A percentile compares a stretch with the other conserved stretches of the same genome.
Evolutionary conservation across 92 coral and sea anemone genomes (phyloP).

Genomic region (Umimayanthus chanpuru): DNA sequence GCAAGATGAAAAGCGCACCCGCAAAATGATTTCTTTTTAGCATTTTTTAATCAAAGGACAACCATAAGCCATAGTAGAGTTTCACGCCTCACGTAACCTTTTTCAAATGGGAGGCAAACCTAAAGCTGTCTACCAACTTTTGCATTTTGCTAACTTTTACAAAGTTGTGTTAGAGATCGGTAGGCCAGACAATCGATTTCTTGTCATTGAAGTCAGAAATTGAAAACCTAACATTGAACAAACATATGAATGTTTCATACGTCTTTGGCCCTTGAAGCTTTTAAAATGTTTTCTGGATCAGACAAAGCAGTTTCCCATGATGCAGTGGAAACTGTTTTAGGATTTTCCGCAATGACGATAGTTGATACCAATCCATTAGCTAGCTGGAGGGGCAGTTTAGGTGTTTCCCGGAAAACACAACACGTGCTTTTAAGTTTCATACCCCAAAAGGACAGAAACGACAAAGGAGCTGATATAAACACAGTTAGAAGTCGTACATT

Average conservation of each 20-base stretch:
- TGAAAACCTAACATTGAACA: background rate
- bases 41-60: background rate
- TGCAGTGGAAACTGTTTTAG: background rate
- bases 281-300: background rate
- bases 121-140: background rate
- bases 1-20: slow-evolving; percentile 16
- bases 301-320: slow-evolving; percentile 36
- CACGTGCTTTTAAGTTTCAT: background rate
- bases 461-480: background rate
- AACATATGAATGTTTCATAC: background rate
- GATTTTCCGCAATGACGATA: slow-evolving; percentile 38
- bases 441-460: background rate
- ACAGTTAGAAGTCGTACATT: background rate
- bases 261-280: background rate
- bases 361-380: background rate
- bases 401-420: background rate
- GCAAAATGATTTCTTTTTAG: background rate
- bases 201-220: background rate
- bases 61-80: background rate
- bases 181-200: background rate
- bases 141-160: background rate
- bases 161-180: background rate
- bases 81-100: background rate
- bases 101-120: background rate
- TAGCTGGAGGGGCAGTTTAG: slow-evolving; percentile 18